phyloP scores from a whole-genome alignment of 2,888 invertebrate genomes.

The Sarcophaga carnaria region DNA sequence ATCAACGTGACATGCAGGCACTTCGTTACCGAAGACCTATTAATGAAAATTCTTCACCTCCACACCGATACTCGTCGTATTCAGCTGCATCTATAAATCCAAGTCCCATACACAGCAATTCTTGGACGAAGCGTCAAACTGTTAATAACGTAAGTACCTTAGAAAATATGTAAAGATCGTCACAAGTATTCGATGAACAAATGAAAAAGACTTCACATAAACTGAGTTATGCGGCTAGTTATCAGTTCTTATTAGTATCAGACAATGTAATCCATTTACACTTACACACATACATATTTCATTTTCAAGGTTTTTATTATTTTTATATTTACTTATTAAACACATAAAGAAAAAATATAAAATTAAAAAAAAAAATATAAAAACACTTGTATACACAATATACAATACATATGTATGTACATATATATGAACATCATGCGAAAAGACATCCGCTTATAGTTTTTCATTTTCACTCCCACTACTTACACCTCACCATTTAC shows the following conservation, averaged over 20 bases:
- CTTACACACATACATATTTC: neutral
- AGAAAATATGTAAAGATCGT: neutral
- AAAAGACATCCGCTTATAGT: neutral
- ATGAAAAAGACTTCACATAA: neutral
- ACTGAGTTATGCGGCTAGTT: neutral
- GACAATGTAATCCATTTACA: neutral
- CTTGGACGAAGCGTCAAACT: conserved; percentile 70
- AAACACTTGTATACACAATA: no score
- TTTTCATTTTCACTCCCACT: neutral
- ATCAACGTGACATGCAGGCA: conserved; percentile 75
- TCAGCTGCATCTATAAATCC: conserved; percentile 41
- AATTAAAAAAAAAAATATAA: neutral
- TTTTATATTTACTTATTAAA: neutral
- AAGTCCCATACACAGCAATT: conserved; percentile 48
- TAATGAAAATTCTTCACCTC: conserved; percentile 36
- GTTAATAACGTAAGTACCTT: conserved; percentile 74
- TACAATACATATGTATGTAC: no score
- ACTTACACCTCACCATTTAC: no score
- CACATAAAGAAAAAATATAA: neutral
- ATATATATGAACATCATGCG: neutral
- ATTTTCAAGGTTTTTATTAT: neutral
- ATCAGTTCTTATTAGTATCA: neutral
- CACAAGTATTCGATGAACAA: neutral
- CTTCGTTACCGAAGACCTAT: conserved; percentile 60
- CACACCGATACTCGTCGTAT: conserved; percentile 15